Evolutionary conservation across 1,140 invertebrate species (phyloP), one percentile per base, ranked within the genome.

Genomic region (Drosophila serrata): DNA sequence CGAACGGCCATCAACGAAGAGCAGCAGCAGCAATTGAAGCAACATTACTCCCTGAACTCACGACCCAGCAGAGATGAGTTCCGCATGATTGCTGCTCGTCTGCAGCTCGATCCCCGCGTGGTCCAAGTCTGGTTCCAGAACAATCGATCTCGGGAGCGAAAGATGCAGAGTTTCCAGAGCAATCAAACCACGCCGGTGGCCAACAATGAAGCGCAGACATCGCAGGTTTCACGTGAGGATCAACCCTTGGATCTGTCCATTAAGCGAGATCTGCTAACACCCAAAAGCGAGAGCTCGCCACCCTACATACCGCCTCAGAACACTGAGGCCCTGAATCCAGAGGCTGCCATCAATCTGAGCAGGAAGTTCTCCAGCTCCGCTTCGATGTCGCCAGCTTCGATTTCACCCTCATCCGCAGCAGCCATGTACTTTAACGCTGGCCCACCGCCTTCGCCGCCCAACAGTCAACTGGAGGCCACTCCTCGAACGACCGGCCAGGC

Each of bases 51-150:
- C 22, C 93, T 96, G 6, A 99, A 99, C 94, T 96, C 98, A 0
- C 94, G 97, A 56, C 98, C 99, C 2, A 98, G 98, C 85, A 96
- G 98, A 55, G 98, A 99, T 75, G 98, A 99, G 91, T 95, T 99
- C 76, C 95, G 96, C 19, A 95, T 96, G 90, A 97, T 99, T 80
- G 98, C 98, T 1, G 95, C 98, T 39, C 96, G 96, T 76, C 96
- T 99, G 55, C 96, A 97, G 31, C 96, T 99, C 76, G 95, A 98
- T 33, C 97, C 98, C 37, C 94, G 98, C 48, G 98, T 99, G 4
- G 98, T 99, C 7, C 98, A 99, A 93, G 97, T 97, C 5, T 99
- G 99, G 98, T 99, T 99, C 93, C 99, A 99, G 94, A 99, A 99
- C 93, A 98, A 97, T 80, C 95, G 98, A 58, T 98, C 98, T 0